Evolutionary conservation across 2,797 vertebrate species (phyloP), one percentile per base, ranked within the genome.

Genomic region (Phataginus tricuspis): DNA sequence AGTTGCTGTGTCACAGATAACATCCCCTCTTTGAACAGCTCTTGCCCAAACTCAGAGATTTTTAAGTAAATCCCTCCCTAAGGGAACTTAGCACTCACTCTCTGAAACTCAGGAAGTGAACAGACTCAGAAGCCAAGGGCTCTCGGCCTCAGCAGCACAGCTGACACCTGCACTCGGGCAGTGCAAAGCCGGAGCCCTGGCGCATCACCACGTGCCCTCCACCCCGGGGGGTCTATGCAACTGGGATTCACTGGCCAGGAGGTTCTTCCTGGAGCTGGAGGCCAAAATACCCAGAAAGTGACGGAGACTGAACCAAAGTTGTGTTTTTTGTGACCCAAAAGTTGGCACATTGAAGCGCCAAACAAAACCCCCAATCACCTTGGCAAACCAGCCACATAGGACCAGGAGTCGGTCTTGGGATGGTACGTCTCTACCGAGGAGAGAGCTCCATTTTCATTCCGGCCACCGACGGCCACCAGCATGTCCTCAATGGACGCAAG

Each of bases 381-480:
- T 87, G 99, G 99, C 93, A 99, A 98, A 71, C 98, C 99, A 3
- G 99, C 99, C 55, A 99, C 99, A 0, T 99, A 99, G 92, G 98
- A 98, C 99, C 99, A 99, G 21, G 98, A 97, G 97, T 99, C 99
- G n/a, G 99, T 99, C 82, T 99, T 98, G 9, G 99, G 99, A 78
- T 98, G 98, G 96, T 99, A 99, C 13, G 99, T 98, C 98, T 99
- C 99, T 1, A 99, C 99, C 0, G 99, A 99, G 9, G 99, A 99
- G 77, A 99, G 97, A 0, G 99, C 99, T 14, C 99, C 99, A 0
- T 98, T 99, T 90, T 99, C 99, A 29, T 99, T 99, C 96, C 99
- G 99, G 96, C 99, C 99, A 0, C 99, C 99, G 0, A 99, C 99
- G 0, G 99, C 99, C 12, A 99, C 99, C 97, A 99, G 98, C 97